Evolutionary conservation across 2,888 invertebrate genomes (phyloP), one percentile per base, ranked within the genome.

Genomic region (Ceratothoa steindachneri): DNA sequence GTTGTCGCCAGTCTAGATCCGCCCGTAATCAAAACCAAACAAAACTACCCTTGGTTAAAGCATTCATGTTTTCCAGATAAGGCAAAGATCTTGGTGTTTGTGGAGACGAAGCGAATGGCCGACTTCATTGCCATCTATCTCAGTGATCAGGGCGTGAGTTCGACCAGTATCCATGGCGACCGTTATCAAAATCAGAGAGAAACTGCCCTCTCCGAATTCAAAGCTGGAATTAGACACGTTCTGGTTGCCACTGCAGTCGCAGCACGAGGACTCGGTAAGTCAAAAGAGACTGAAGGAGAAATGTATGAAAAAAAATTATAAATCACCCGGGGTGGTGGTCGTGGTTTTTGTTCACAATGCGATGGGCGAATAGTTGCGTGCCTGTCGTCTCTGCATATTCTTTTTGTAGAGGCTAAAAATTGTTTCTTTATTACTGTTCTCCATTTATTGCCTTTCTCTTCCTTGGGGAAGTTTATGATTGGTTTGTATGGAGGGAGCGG

Each of bases 201-300:
- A 82, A 85, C 87, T 79, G 91, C 91, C 0, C 82, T 93, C n/a
- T 68, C 82, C 0, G 93, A 95, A 83, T 97, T 99, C 84, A 91
- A 91, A 83, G 86, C 84, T 19, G 94, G 94, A 0, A 85, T 84
- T 15, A 90, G 91, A 83, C 88, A 88, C 66, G 90, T 97, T 52
- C 86, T 99, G 0, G 94, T 99, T 0, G 97, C 97, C 0, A 98
- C 98, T 0, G 93, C 94, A 0, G 97, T 98, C 0, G 96, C 96
- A 0, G 93, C 97, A 0, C 87, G 98, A 72, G 98, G 98, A 0
- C 85, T 97, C 0, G 92, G 90, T 89, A 82, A 83, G 81, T 81
- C 24, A 7, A 51, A 51, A 51, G 52, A 51, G 15, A n/a, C 19
- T 51, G 3, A 51, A 1, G 15, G 3, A 41, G 3, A n/a, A 51